Base-by-base conservation (phyloP, 2,113 vertebrate species). In the Anser cygnoides region DNA sequence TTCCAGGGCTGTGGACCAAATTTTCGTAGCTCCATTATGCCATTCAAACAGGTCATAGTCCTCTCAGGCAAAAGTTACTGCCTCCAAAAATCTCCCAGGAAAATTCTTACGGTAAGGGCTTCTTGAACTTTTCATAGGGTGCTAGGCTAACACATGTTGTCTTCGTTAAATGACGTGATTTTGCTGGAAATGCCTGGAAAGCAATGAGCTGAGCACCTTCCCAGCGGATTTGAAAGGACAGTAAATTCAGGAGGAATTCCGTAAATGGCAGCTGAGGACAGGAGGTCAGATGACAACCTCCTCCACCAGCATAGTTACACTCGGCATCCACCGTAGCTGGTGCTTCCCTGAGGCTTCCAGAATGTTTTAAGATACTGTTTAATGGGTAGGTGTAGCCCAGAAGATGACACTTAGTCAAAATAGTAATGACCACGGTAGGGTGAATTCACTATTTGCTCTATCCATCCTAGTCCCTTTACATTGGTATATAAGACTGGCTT, bases 141-240 rank as follows among this genome's bases (percentile, higher is more conserved):
- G 37, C 37, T 37, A 74, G 13, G n/a, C n/a, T 83, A 75, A 50
- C 5, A 12, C 13, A 63, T 0, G 0, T 6, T 19, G 25, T 28
- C 50, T 65, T 68, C 21, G 49, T 68, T 65, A 83, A 80, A 71
- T 33, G 31, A 13, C 3, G 7, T 9, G 16, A 37, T 76, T 90
- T 71, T 19, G 15, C 23, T 58, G 49, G 61, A 86, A 92, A 90
- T 22, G 25, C 33, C 62, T 49, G 66, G 66, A 63, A 95, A 83
- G 50, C 50, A 59, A 59, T 2, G 13, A 87, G 43, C 0, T 0
- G 29, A 68, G 52, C 26, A 11, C 29, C 61, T 22, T 39, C 41
- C 55, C 37, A 29, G 59, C 3, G n/a, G 29, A 59, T 50, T 17
- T 43, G 31, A 59, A 74, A 67, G 26, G 37, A 59, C 7, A n/a